Conservation (phyloP, 2,113 vertebrate species). For the Fukomys damarensis region DNA sequence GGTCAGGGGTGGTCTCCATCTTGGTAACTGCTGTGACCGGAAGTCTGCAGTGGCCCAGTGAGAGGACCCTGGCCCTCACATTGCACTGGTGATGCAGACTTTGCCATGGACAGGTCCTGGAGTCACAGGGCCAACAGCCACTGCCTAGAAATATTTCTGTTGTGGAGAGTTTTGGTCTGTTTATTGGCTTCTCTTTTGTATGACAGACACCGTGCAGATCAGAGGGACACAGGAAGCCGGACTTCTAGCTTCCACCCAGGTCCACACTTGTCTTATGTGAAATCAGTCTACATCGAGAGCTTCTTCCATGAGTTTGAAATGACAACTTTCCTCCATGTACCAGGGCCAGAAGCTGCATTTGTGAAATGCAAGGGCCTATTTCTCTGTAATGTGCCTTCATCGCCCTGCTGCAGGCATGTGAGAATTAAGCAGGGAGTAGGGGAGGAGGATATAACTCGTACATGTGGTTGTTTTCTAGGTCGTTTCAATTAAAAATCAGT, state of each 20-base stretch:
- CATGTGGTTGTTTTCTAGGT: not conserved
- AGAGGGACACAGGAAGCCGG: accelerated
- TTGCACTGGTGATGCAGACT: accelerated
- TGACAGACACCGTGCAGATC: accelerated
- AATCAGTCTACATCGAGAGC: not conserved
- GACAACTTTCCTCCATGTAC: not conserved
- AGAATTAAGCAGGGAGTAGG: not conserved
- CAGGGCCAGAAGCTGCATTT: not conserved
- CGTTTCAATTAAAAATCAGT: not conserved
- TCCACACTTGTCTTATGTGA: not conserved
- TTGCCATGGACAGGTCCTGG: accelerated
- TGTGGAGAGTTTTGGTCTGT: accelerated
- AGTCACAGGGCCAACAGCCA: too few relatives aligned
- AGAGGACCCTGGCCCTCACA: not conserved
- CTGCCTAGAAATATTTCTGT: not conserved
- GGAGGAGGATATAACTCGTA: not conserved
- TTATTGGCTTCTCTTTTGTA: too few relatives aligned
- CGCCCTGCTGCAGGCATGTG: not conserved
- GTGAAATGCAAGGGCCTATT: not conserved
- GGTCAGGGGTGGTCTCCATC: not conserved
- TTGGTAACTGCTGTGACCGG: not conserved
- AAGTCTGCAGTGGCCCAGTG: not conserved
- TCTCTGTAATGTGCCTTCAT: not conserved
- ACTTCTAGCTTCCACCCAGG: not conserved
- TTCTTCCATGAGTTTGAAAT: not conserved